Percentiles rank a stretch among this genome's conserved stretches.
phyloP scores from a whole-genome alignment of 1,140 invertebrate genomes.

The Heterodera schachtii region DNA sequence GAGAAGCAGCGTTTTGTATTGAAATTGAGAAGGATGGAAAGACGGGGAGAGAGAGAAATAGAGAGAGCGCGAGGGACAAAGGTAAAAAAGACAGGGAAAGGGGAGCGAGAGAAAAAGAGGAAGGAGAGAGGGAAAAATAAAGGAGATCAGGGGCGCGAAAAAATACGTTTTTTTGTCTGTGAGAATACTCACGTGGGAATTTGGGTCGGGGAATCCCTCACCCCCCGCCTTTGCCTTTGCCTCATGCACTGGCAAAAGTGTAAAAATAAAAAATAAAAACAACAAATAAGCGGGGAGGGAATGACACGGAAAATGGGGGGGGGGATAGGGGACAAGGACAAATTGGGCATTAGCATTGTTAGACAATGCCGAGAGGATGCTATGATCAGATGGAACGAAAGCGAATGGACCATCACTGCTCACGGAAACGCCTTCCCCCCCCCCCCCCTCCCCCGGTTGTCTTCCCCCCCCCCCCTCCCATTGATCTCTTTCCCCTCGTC shows the following conservation, averaged over 20 bases:
- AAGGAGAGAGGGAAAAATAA: neutral
- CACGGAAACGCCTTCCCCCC: no score
- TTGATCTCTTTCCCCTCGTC: neutral
- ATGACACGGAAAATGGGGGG: no score
- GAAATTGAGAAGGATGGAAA: neutral
- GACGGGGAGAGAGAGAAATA: neutral
- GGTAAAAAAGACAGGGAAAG: neutral
- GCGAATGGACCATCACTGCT: no score
- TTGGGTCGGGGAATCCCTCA: slow-evolving; percentile 1
- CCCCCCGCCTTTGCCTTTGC: no score
- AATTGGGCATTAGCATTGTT: no score
- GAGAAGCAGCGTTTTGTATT: neutral
- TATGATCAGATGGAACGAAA: no score
- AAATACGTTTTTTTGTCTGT: neutral
- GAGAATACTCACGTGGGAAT: neutral
- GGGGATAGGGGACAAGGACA: neutral
- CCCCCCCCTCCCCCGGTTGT: no score
- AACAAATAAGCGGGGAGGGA: neutral
- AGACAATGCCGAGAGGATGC: no score
- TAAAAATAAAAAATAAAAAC: neutral
- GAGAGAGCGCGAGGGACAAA: neutral
- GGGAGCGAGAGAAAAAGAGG: neutral
- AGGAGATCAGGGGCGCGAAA: no score
- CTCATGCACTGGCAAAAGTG: neutral
- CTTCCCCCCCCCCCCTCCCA: neutral